These are phyloP conservation scores for Sandelia bainsii DNA, from an alignment of 2,797 vertebrate genomes.

Conservation along the genomic window DNA sequence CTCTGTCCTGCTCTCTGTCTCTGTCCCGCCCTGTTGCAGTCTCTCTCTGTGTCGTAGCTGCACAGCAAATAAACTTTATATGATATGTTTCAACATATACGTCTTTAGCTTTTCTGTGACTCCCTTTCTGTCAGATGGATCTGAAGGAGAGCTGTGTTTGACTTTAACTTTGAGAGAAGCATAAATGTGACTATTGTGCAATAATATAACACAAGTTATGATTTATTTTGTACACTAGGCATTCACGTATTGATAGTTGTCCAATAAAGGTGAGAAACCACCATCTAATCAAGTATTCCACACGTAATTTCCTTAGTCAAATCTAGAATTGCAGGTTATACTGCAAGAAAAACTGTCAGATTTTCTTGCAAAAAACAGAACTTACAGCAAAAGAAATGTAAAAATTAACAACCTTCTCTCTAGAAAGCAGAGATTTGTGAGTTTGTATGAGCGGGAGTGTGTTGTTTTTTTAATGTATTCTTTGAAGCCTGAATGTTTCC, in stretches of 20 bases:
- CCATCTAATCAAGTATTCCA: slow-evolving; percentile 1
- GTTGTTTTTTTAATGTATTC: not conserved
- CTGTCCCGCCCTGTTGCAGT: slow-evolving; percentile 66
- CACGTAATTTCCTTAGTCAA: not conserved
- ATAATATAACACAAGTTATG: not conserved
- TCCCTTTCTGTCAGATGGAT: slow-evolving; percentile 21
- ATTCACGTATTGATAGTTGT: slow-evolving; percentile 7
- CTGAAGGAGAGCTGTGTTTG: slow-evolving; percentile 13
- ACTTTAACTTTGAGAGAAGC: slow-evolving; percentile 22
- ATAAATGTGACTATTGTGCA: slow-evolving; percentile 17
- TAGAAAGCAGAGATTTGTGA: not conserved
- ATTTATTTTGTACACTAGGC: not conserved
- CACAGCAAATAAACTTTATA: slow-evolving; percentile 48
- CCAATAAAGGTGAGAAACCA: not conserved
- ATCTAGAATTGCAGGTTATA: not conserved
- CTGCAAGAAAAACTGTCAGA: not conserved
- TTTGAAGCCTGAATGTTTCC: not conserved
- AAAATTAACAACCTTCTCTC: not conserved
- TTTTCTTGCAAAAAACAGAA: not conserved
- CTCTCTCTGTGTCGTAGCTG: slow-evolving; percentile 44
- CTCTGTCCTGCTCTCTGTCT: slow-evolving; percentile 39
- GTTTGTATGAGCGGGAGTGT: not conserved
- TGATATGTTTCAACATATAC: slow-evolving; percentile 11
- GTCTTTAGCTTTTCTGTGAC: not conserved
- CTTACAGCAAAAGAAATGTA: not conserved